Percentiles rank a stretch among this genome's conserved stretches.
phyloP scores from a whole-genome alignment of 2,113 vertebrate species.

The Stigmatopora nigra region DNA sequence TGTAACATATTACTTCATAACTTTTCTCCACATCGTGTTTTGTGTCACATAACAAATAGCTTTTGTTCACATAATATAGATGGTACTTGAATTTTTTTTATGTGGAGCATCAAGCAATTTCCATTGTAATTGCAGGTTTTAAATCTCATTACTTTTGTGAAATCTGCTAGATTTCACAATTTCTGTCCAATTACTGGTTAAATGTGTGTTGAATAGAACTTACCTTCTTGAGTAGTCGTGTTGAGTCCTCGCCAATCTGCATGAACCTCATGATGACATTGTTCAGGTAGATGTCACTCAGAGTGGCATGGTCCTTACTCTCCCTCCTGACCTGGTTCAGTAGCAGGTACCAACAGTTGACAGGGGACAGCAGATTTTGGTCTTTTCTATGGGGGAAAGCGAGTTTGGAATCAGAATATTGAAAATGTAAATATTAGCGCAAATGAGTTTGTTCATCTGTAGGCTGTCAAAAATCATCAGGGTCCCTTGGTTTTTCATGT shows the following conservation, averaged over 20 bases:
- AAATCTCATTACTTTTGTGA: neutral
- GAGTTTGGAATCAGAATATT: neutral
- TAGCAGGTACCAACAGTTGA: slow-evolving; percentile 98
- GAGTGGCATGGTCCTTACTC: slow-evolving; percentile 92
- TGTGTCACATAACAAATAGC: too few species aligned
- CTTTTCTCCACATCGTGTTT: too few species aligned
- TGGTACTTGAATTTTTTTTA: too few species aligned
- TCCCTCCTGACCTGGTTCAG: slow-evolving; percentile 96
- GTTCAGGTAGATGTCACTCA: slow-evolving; percentile 98
- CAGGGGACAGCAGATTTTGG: slow-evolving; percentile 93
- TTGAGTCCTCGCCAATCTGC: slow-evolving; percentile 98
- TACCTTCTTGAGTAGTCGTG: slow-evolving; percentile 96
- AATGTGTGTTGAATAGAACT: slow-evolving; percentile 8
- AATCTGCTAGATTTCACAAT: neutral
- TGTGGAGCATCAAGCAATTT: too few species aligned
- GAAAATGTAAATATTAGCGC: slow-evolving; percentile 13
- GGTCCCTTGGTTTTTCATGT: slow-evolving; percentile 45
- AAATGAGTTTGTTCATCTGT: slow-evolving; percentile 12
- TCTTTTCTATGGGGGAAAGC: slow-evolving; percentile 79
- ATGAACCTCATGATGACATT: slow-evolving; percentile 99
- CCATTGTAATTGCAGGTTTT: too few species aligned
- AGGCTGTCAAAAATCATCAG: slow-evolving; percentile 27
- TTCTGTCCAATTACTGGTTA: neutral
- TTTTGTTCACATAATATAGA: too few species aligned
- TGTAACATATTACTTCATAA: too few species aligned